Base-by-base conservation (phyloP, 2,797 vertebrate species). In the Microctenopoma lineatum region DNA sequence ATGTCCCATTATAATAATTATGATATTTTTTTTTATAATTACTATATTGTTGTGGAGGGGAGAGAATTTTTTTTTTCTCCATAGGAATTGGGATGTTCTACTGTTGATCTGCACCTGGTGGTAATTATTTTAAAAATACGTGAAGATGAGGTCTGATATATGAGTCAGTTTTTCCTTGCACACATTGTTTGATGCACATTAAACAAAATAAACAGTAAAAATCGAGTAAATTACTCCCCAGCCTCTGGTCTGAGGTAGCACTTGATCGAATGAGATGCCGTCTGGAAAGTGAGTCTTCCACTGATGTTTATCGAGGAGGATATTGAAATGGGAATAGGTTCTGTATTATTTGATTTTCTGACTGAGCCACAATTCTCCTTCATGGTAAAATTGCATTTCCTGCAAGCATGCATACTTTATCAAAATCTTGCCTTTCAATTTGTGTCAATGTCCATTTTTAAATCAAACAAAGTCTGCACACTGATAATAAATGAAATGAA, bases 331-430 rank as follows among this genome's bases (percentile, higher is more conserved):
- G 66, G 74, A 80, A 85, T 64, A 59, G 71, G 29, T 66, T 85
- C 4, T 42, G 74, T 55, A 63, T 89, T 76, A 88, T 88, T 88
- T 73, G 83, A 90, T 85, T 89, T 84, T 78, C 48, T 60, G 75
- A 76, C 77, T 62, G 59, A 83, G 70, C 46, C 52, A 70, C 9
- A 10, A 58, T 81, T 75, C 51, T 39, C 56, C 47, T 46, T 46
- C 70, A 46, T 59, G 60, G 42, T 69, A 55, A 85, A 87, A 87
- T 80, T 84, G 62, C 59, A 80, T 89, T 87, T 87, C 69, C 79
- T 78, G 61, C 45, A 75, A 80, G 26, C 66, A 45, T 73, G 77
- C 66, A 72, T 84, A 66, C 57, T 71, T 79, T 64, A 83, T 84
- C 27, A 12, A 75, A 80, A 76, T 58, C 45, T 39, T 75, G 47